phyloP scores from a whole-genome alignment of 2,113 vertebrate genomes.

The Oxyura jamaicensis region DNA sequence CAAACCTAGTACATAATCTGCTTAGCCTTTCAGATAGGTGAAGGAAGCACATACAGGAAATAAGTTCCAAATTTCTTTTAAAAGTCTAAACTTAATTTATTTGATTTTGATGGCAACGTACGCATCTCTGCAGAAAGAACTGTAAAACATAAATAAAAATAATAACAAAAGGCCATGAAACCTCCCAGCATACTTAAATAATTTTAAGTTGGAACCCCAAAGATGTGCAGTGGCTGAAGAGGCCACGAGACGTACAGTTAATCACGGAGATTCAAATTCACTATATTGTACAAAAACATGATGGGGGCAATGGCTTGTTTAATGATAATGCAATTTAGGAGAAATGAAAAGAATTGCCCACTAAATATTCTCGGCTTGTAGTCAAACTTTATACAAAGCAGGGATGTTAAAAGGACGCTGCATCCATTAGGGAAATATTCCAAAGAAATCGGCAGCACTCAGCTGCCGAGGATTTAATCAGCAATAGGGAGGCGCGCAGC shows the following conservation, averaged over 20 bases:
- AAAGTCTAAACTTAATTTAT: neutral
- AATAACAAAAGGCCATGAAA: neutral
- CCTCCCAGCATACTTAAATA: neutral
- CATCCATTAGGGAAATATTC: conserved; percentile 30
- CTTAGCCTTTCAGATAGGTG: neutral
- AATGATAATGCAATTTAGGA: conserved; percentile 57
- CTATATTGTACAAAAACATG: neutral
- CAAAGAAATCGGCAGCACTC: neutral
- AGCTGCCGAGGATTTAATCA: conserved; percentile 7
- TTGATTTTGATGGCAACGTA: neutral
- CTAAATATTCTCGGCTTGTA: conserved; percentile 55
- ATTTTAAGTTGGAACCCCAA: neutral
- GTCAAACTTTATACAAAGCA: conserved; percentile 50
- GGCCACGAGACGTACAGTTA: neutral
- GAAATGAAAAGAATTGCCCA: conserved; percentile 39
- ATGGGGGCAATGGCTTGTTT: conserved; percentile 51
- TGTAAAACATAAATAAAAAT: neutral
- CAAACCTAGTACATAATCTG: no score
- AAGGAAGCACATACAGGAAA: neutral
- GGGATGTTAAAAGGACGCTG: neutral
- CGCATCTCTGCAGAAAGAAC: neutral
- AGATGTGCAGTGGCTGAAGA: neutral
- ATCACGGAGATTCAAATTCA: neutral
- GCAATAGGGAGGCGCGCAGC: neutral
- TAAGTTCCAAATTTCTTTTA: neutral